phyloP scores from a whole-genome alignment of 2,113 vertebrate species.

The Leptocoma aspasia region DNA sequence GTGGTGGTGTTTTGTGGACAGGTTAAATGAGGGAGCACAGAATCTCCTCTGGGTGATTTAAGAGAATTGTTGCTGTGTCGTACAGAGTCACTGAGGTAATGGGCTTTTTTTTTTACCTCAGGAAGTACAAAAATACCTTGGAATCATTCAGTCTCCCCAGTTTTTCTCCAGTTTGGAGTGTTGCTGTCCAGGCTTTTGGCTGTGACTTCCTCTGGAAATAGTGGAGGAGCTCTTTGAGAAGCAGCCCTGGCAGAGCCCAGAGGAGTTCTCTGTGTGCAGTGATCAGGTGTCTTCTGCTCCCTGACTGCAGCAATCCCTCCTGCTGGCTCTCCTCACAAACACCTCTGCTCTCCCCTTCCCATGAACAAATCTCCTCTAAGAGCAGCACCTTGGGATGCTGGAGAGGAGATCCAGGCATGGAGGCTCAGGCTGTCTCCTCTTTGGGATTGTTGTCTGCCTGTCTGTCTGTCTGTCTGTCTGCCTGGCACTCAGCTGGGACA shows the following conservation, averaged over 20 bases:
- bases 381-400: not conserved
- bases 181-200: not conserved
- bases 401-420: not conserved
- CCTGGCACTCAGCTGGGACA: not conserved
- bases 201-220: not conserved
- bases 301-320: not conserved
- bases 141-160: not conserved
- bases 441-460: not conserved
- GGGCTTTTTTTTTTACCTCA: not conserved
- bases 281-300: not conserved
- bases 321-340: not conserved
- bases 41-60: not conserved
- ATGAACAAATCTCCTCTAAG: too few species aligned
- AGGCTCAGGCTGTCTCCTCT: not conserved
- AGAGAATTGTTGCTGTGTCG: not conserved
- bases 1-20: not conserved
- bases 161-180: not conserved
- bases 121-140: not conserved
- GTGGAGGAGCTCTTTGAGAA: not conserved
- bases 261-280: not conserved
- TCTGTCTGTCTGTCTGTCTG: not conserved
- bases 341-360: not conserved
- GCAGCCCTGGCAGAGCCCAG: accelerated
- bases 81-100: not conserved
- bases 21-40: not conserved